Evolutionary conservation across 1,140 invertebrate genomes (phyloP).

Genomic region (Aculops lycopersici): DNA sequence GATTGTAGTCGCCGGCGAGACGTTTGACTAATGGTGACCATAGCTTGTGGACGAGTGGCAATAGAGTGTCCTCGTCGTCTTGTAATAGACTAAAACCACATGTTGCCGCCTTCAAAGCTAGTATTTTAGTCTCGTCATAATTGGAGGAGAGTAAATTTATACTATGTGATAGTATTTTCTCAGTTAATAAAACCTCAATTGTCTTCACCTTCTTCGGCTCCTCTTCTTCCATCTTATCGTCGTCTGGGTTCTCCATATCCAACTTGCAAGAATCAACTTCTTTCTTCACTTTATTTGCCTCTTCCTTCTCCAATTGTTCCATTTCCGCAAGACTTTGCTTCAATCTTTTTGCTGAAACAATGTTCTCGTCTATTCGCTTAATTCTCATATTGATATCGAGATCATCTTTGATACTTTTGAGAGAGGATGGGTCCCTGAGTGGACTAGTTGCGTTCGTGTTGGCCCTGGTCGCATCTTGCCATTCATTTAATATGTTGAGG

Average conservation of each 20-base stretch:
- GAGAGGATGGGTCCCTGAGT: too few species aligned
- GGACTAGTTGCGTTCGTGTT: too few species aligned
- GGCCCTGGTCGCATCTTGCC: too few species aligned
- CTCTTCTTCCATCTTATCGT: not conserved
- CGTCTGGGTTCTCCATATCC: not conserved
- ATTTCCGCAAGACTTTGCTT: not conserved
- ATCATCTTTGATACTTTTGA: too few species aligned
- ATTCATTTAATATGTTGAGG: too few species aligned
- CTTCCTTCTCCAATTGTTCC: not conserved
- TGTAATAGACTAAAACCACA: not conserved
- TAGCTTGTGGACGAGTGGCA: slow-evolving; percentile 8
- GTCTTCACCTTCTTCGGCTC: too few species aligned
- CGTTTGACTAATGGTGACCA: slow-evolving; percentile 7
- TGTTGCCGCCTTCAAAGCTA: not conserved
- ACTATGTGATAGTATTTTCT: not conserved
- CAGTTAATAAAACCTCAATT: not conserved
- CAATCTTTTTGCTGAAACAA: too few species aligned
- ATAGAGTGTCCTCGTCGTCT: slow-evolving; percentile 2
- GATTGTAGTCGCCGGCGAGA: not conserved
- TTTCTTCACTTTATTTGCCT: not conserved
- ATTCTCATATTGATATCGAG: too few species aligned
- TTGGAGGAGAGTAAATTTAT: not conserved
- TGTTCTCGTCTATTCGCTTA: too few species aligned
- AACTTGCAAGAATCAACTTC: not conserved
- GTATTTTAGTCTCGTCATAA: not conserved